Evolutionary conservation across 2,888 invertebrate genomes (phyloP), one percentile per base, ranked within the genome.

Genomic region (Arctia plantaginis): DNA sequence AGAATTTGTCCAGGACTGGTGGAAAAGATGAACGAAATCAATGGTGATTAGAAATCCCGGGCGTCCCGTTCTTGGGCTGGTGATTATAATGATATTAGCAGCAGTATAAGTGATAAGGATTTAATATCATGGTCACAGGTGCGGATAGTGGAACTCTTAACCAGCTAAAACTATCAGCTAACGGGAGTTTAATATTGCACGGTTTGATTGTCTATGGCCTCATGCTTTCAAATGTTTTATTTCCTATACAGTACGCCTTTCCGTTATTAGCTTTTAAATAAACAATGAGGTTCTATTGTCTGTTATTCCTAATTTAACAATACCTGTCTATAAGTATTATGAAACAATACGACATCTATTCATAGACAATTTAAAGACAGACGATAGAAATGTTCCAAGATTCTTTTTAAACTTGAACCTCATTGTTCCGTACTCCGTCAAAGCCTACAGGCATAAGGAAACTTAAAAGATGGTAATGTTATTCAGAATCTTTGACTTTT

Each of bases 381-480:
- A 13, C 6, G 23, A 41, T 1, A 62, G 35, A 69, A 41, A 30
- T 15, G 30, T 23, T 41, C 27, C 3, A n/a, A 27, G 27, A 27
- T 41, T 65, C 59, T 72, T 69, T 66, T 18, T 18, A 23, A 39
- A 35, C 12, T 23, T 35, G 33, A 33, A 39, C 8, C 23, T n/a
- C 33, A 51, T 65, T 69, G 64, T 78, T 59, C 27, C 44, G 27
- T 41, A 18, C 66, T 68, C 74, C 72, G 69, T 66, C 73, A 71
- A 66, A 75, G 71, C 55, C 68, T 66, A 68, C 23, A 73, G 6
- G 18, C 59, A 44, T n/a, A 65, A 67, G 70, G 64, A 69, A 70
- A 72, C n/a, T 13, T 77, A 72, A 83, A 77, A 15, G 70, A 84
- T 82, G 85, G 41, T 44, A 83, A 84, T 83, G 20, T 20, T 69